phyloP scores from a whole-genome alignment of 2,797 vertebrate species.

The Nyctibius grandis region DNA sequence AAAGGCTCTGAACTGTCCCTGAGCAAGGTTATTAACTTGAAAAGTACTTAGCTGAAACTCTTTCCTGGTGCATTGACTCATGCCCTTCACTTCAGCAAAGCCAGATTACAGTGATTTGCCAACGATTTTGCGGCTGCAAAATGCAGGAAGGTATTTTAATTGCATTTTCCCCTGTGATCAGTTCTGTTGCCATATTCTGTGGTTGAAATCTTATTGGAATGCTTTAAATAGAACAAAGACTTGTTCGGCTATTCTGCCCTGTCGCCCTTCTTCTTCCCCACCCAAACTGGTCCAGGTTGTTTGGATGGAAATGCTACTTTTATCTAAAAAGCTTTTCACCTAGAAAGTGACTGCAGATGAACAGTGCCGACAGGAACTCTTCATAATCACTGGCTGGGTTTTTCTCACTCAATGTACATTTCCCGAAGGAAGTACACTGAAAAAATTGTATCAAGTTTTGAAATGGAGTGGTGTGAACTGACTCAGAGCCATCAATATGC shows the following conservation, averaged over 20 bases:
- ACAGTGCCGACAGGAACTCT: neutral
- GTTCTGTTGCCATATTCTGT: neutral
- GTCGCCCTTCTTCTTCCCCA: neutral
- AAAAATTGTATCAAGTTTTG: neutral
- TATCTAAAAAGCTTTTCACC: neutral
- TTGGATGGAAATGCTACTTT: conserved; percentile 3
- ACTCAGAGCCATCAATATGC: neutral
- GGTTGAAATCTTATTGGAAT: conserved; percentile 12
- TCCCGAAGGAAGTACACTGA: neutral
- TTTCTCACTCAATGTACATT: neutral
- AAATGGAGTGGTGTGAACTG: neutral
- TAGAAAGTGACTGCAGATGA: neutral
- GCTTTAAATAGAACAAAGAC: conserved; percentile 48
- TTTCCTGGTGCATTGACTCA: conserved; percentile 31
- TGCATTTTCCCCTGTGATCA: conserved; percentile 37
- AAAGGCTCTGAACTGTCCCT: neutral
- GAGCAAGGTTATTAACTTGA: neutral
- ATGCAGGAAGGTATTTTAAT: conserved; percentile 60
- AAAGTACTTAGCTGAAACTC: conserved; percentile 24
- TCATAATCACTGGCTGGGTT: neutral
- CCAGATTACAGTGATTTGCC: conserved; percentile 34
- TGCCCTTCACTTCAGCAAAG: conserved; percentile 28
- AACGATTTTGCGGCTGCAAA: conserved; percentile 41
- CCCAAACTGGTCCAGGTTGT: neutral
- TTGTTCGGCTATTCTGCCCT: neutral